These are phyloP conservation scores for Eupithecia abbreviata DNA, from an alignment of 2,888 invertebrate genomes.

Conservation along the genomic window DNA sequence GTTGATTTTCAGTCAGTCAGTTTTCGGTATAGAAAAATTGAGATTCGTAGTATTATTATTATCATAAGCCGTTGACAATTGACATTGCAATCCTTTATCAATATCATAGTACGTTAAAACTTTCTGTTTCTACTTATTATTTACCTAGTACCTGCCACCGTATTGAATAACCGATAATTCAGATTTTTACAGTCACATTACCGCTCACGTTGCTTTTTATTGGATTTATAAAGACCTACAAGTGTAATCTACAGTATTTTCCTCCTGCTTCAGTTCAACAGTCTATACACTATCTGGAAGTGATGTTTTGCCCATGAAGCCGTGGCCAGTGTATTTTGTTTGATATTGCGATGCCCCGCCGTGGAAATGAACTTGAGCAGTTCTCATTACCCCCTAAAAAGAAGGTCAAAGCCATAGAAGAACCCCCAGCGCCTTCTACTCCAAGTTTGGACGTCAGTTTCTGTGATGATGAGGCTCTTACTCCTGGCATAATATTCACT, in stretches of 20 bases:
- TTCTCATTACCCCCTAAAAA: constrained; percentile 68
- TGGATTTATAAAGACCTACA: constrained; percentile 52
- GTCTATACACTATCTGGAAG: constrained; percentile 20
- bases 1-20: constrained; percentile 54
- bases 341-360: constrained; percentile 66
- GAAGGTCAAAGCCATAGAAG: constrained; percentile 60
- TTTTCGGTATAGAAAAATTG: constrained; percentile 46
- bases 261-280: constrained; percentile 29
- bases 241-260: constrained; percentile 28
- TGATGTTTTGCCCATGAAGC: constrained; percentile 23
- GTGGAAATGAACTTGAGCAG: constrained; percentile 64
- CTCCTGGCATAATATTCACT: constrained; percentile 89
- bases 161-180: constrained; percentile 60
- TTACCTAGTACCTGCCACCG: constrained; percentile 45
- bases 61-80: constrained; percentile 25
- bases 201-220: constrained; percentile 57
- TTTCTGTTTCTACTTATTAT: constrained; percentile 31
- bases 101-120: constrained; percentile 10
- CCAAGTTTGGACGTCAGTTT: constrained; percentile 71
- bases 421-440: constrained; percentile 45
- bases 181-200: constrained; percentile 58
- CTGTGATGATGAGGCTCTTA: constrained; percentile 78
- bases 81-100: constrained; percentile 15
- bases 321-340: constrained; percentile 3
- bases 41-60: constrained; percentile 33